Percentiles rank a stretch among this genome's conserved stretches.
phyloP scores from a whole-genome alignment of 2,888 invertebrate genomes.

The Hoplodrina ambigua region DNA sequence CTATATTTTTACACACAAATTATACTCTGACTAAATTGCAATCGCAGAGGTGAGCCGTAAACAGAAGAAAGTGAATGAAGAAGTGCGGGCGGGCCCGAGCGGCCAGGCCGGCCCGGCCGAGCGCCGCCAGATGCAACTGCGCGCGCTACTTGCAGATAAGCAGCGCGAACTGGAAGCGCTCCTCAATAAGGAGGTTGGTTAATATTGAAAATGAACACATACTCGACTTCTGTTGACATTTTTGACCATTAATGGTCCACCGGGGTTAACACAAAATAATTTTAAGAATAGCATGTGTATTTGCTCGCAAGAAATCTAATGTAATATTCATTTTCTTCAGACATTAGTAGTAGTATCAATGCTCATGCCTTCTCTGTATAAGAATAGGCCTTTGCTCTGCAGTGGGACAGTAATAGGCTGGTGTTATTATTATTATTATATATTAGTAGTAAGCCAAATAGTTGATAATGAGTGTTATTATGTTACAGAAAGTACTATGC shows the following conservation, averaged over 20 bases:
- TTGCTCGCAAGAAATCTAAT: too few relatives aligned
- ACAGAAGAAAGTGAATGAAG: slow-evolving; percentile 86
- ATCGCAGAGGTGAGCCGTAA: slow-evolving; percentile 78
- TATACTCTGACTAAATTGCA: not conserved
- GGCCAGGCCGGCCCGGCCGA: slow-evolving; percentile 84
- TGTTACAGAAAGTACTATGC: slow-evolving; percentile 78
- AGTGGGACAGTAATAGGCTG: too few relatives aligned
- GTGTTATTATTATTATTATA: too few relatives aligned
- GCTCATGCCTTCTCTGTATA: too few relatives aligned
- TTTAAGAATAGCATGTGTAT: too few relatives aligned
- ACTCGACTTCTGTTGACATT: too few relatives aligned
- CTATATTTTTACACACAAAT: too few relatives aligned
- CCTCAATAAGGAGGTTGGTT: slow-evolving; percentile 91
- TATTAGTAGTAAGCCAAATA: not conserved
- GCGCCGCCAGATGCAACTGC: slow-evolving; percentile 88
- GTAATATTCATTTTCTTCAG: too few relatives aligned
- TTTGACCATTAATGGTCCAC: too few relatives aligned
- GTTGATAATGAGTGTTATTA: not conserved
- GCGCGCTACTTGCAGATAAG: slow-evolving; percentile 91
- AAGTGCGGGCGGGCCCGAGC: slow-evolving; percentile 70
- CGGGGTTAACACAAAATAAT: too few relatives aligned
- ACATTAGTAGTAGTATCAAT: too few relatives aligned
- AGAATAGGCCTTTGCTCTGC: too few relatives aligned
- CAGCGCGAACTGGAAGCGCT: slow-evolving; percentile 92
- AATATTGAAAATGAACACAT: not conserved